Evolutionary conservation across 1,140 invertebrate species (phyloP).

Genomic region (Caligus rogercresseyi): DNA sequence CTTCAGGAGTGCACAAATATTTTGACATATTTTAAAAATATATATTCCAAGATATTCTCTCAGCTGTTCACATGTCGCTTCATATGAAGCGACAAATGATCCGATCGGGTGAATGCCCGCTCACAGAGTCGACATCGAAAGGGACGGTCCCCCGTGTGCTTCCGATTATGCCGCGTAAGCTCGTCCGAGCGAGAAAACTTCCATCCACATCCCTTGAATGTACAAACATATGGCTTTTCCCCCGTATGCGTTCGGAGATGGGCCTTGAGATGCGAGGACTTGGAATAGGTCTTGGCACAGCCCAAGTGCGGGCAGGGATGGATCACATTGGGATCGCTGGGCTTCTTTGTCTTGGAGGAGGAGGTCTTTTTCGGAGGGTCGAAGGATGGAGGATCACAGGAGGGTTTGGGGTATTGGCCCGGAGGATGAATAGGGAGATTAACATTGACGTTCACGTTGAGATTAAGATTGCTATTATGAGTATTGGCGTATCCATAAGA

Average conservation of each 20-base stretch:
- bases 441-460: too few relatives aligned
- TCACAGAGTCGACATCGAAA: slow-evolving; percentile 41
- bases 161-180: slow-evolving; percentile 40
- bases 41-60: too few relatives aligned
- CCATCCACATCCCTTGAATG: slow-evolving; percentile 49
- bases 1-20: too few relatives aligned
- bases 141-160: slow-evolving; percentile 40
- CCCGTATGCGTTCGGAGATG: slow-evolving; percentile 45
- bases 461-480: too few relatives aligned
- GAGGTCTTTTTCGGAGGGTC: too few relatives aligned
- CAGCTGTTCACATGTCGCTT: slow-evolving; percentile 34
- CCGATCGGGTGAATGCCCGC: slow-evolving; percentile 40
- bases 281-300: slow-evolving; percentile 49
- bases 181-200: slow-evolving; percentile 49
- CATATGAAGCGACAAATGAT: slow-evolving; percentile 46
- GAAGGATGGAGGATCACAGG: too few relatives aligned
- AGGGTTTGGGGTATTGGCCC: too few relatives aligned
- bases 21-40: too few relatives aligned
- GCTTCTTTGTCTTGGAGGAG: too few relatives aligned
- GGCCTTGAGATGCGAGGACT: slow-evolving; percentile 50
- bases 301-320: slow-evolving; percentile 45
- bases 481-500: too few relatives aligned
- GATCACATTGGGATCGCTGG: too few relatives aligned
- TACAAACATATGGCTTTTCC: slow-evolving; percentile 59
- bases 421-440: too few relatives aligned